Evolutionary conservation across 2,888 invertebrate species (phyloP).

Genomic region (Aphrophora alni): DNA sequence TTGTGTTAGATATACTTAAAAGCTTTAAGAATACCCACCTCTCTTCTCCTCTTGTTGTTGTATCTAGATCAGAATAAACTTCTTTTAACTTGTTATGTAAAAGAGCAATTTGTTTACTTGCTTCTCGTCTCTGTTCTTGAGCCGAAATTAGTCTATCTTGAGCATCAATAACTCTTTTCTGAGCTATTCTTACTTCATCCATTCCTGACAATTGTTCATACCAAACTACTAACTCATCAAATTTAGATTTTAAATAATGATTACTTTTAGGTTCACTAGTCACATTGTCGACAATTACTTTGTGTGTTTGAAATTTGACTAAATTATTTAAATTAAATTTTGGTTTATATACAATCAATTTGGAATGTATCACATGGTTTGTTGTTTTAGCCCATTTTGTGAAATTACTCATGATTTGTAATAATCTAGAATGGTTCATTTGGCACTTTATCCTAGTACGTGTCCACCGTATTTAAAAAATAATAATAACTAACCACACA

Average conservation of each 20-base stretch:
- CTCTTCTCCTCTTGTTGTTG: constrained; percentile 77
- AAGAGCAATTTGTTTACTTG: constrained; percentile 65
- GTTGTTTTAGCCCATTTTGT: background rate
- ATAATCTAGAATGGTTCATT: background rate
- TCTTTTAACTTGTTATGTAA: constrained; percentile 71
- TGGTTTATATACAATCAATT: background rate
- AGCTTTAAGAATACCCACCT: constrained; percentile 60
- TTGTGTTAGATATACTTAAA: no score
- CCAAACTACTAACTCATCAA: constrained; percentile 63
- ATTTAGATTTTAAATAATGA: constrained; percentile 55
- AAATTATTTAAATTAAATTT: background rate
- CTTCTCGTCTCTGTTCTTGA: constrained; percentile 69
- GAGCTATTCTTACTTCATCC: constrained; percentile 77
- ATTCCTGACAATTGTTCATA: constrained; percentile 80
- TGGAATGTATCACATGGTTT: background rate
- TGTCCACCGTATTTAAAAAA: no score
- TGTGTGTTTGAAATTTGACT: background rate
- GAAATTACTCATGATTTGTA: background rate
- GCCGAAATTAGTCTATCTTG: constrained; percentile 70
- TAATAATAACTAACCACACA: no score
- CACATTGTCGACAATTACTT: background rate
- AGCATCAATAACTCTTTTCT: constrained; percentile 74
- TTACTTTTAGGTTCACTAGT: background rate
- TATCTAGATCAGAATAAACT: constrained; percentile 76
- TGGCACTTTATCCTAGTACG: background rate